Percentiles rank a stretch among this genome's conserved stretches.
Conservation (phyloP, 2,797 vertebrate genomes). For the Scolopax rusticola region DNA sequence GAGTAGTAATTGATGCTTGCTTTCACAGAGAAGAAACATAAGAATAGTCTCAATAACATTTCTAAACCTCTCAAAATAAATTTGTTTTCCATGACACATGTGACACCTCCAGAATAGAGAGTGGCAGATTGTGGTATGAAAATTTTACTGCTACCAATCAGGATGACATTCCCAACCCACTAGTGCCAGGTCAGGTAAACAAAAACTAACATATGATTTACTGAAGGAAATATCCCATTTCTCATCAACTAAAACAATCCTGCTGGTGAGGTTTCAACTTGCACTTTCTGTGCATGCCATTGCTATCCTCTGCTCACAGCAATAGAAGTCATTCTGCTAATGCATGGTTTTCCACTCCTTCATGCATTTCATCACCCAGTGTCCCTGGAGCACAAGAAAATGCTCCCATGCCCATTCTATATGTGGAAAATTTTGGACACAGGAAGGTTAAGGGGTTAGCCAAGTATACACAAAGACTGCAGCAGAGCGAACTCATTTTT, state of each 20-base stretch:
- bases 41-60: neutral
- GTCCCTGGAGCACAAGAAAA: neutral
- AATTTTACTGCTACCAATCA: slow-evolving; percentile 6
- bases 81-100: neutral
- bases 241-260: neutral
- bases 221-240: neutral
- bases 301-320: neutral
- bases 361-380: neutral
- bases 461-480: neutral
- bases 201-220: neutral
- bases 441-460: neutral
- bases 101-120: neutral
- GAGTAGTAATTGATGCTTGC: neutral
- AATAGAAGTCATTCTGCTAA: neutral
- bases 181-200: slow-evolving; percentile 4
- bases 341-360: neutral
- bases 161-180: slow-evolving; percentile 6
- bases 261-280: neutral
- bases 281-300: neutral
- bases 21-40: neutral
- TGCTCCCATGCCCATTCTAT: neutral
- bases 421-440: neutral
- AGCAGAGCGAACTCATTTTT: neutral
- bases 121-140: neutral
- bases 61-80: slow-evolving; percentile 16